Evolutionary conservation across 2,888 invertebrate genomes (phyloP).

Genomic region (Zhengitettix transpicula): DNA sequence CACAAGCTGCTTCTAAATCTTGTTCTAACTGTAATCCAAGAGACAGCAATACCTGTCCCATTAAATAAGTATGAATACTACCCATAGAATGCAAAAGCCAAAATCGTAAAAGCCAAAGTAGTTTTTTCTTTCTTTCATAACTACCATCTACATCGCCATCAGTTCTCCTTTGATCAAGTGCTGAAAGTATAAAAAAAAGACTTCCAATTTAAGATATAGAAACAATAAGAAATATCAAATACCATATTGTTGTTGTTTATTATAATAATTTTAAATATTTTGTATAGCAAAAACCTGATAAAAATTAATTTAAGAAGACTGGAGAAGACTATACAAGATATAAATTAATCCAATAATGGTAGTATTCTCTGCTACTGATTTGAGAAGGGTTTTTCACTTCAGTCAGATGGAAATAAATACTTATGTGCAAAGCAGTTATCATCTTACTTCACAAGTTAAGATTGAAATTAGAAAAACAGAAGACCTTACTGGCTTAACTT

Average conservation of each 20-base stretch:
- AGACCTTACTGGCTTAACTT: too few species aligned
- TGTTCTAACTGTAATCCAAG: constrained; percentile 10
- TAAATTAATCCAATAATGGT: too few species aligned
- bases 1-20: constrained; percentile 8
- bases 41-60: constrained; percentile 29
- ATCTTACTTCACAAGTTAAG: too few species aligned
- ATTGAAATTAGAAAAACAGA: too few species aligned
- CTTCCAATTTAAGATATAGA: constrained; percentile 19
- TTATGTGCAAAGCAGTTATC: too few species aligned
- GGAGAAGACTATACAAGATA: too few species aligned
- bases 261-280: too few species aligned
- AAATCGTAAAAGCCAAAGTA: constrained; percentile 28
- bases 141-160: constrained; percentile 16
- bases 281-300: too few species aligned
- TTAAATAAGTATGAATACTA: constrained; percentile 33
- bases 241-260: neutral
- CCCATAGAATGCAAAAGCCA: constrained; percentile 36
- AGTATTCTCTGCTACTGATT: too few species aligned
- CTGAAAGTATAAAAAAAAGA: constrained; percentile 16
- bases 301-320: too few species aligned
- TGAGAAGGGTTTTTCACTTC: too few species aligned
- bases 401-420: too few species aligned
- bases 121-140: neutral
- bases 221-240: constrained; percentile 6
- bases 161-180: constrained; percentile 15